Evolutionary conservation across 2,888 invertebrate species (phyloP), one percentile per base, ranked within the genome.

Genomic region (Cyclophora albipunctata): DNA sequence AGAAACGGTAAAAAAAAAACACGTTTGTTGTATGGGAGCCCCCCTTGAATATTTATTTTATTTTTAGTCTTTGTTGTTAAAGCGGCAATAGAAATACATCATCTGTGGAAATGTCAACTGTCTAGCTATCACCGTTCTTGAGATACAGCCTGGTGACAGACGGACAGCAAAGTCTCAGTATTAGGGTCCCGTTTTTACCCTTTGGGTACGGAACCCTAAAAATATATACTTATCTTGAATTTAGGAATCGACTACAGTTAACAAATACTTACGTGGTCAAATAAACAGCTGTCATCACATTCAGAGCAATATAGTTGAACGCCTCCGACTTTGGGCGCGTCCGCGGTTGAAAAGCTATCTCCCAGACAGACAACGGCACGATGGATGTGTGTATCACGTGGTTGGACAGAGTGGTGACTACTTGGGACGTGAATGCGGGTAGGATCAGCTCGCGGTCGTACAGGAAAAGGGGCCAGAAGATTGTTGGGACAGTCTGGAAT

Each of bases 401-500:
- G 46, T 75, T 76, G 0, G 66, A 61, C 0, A 53, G 5, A 0
- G 41, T 33, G 0, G 59, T 51, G 0, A 75, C 49, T 2, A 66
- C 56, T 35, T 57, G 58, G 48, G 70, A 67, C 2, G 63, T 55
- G 42, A 53, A 64, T 3, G 34, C 41, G 0, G 76, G 75, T 3
- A 69, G 66, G 3, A 77, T 60, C 3, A 77, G 55, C 5, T 58
- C 52, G 1, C 63, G 52, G 40, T 77, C 69, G 51, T 71, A 75
- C 0, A 63, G 45, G 49, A 59, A 73, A 3, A 69, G 5, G 0
- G 66, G 51, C 76, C 76, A 77, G 51, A 75, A 77, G 1, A 66
- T 3, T 2, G 54, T 45, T 6, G 53, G 49, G 0, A 73, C 60
- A 3, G 63, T 44, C 76, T 77, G 71, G n/a, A n/a, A n/a, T n/a